These are phyloP conservation scores for Drosophila tani DNA, from an alignment of 1,140 invertebrate genomes.

Conservation along the genomic window DNA sequence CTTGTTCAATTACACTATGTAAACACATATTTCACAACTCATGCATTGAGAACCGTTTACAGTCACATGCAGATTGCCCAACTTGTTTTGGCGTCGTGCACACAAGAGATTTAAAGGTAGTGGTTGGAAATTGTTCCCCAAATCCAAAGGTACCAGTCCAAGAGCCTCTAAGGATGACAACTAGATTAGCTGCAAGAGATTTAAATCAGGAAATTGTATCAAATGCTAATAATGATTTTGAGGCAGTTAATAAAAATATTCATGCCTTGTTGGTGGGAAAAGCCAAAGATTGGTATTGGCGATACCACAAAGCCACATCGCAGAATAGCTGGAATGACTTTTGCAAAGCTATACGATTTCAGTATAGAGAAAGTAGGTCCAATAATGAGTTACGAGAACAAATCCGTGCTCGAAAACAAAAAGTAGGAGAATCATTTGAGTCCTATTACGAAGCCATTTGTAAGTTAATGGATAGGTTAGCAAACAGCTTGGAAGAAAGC, in stretches of 20 bases:
- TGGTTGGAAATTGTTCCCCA: not conserved
- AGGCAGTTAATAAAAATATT: not conserved
- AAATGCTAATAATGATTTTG: not conserved
- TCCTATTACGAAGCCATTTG: not conserved
- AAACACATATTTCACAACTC: conserved; percentile 6
- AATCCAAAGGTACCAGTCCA: not conserved
- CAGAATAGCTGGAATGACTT: conserved; percentile 1
- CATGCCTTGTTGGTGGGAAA: not conserved
- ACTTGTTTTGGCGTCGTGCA: not conserved
- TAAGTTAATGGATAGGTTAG: not conserved
- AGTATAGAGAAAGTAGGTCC: not conserved
- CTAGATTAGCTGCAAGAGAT: not conserved
- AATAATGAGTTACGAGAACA: conserved; percentile 1
- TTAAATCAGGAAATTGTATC: not conserved
- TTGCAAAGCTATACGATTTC: not conserved
- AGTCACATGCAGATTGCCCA: conserved; percentile 2
- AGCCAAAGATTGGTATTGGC: conserved; percentile 3
- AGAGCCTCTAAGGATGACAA: not conserved
- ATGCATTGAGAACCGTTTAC: not conserved
- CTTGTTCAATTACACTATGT: conserved; percentile 1
- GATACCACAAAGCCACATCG: not conserved
- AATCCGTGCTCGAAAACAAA: conserved; percentile 5
- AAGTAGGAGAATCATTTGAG: not conserved
- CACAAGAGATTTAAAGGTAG: conserved; percentile 2
- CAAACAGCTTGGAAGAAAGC: not conserved